Evolutionary conservation across 2,888 invertebrate genomes (phyloP), one percentile per base, ranked within the genome.

Genomic region (Elegia similella): DNA sequence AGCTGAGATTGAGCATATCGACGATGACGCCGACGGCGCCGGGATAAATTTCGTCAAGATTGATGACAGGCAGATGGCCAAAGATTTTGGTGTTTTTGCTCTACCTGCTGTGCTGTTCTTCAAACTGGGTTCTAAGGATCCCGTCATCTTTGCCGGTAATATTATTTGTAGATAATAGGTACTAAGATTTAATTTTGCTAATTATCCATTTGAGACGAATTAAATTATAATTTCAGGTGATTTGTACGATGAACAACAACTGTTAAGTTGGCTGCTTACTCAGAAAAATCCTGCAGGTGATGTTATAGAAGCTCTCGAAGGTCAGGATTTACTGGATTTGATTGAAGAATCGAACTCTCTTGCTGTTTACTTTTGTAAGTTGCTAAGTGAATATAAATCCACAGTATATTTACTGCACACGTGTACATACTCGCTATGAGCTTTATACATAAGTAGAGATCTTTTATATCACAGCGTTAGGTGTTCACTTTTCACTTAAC

Each of bases 321-420:
- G 97, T 44, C 95, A 95, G 73, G 95, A 95, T 57, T 90, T 98
- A 55, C 83, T 95, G 46, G 92, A 94, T 60, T 82, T 97, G 59
- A 97, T 98, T 67, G 94, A 95, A 75, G 94, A 95, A 61, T 95
- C 96, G 46, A 95, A 95, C 67, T 96, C 97, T 42, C 89, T 98
- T 64, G 97, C 98, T 7, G 96, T 98, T 30, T 98, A 97, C 82
- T 98, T 98, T 86, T 98, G 98, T 98, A 94, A 97, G 97, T 94
- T 69, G 58, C 64, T 64, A 57, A 55, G 61, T 57, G 13, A 53
- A 15, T 13, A 16, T 1, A 8, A 6, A 1, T 7, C 8, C 34
- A 57, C 42, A 52, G 52, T 69, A 48, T 15, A 29, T 63, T 66
- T 72, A 74, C 75, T 73, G 50, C 57, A 73, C 74, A 73, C 34